These are phyloP conservation scores for Dicaeum eximium DNA, from an alignment of 2,113 vertebrate genomes.

Conservation along the genomic window DNA sequence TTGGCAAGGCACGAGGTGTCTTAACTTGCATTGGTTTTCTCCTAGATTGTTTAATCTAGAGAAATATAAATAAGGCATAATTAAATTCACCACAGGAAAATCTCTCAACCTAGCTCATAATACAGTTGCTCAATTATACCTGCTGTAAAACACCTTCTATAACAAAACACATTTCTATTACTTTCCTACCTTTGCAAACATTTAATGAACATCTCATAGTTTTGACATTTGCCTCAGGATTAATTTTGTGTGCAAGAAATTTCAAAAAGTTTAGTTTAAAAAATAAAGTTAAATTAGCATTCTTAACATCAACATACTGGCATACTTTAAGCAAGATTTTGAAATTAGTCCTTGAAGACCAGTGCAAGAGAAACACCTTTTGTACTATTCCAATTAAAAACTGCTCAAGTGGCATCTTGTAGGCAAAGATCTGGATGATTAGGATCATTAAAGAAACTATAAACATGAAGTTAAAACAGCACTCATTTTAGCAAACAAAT, in stretches of 20 bases:
- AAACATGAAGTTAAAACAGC: background rate
- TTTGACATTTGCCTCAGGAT: background rate
- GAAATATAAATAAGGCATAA: background rate
- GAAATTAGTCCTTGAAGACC: background rate
- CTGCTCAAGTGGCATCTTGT: background rate
- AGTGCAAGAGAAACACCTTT: background rate
- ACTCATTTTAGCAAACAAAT: background rate
- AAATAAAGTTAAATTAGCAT: background rate
- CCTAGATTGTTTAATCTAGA: constrained; percentile 93
- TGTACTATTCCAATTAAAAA: background rate
- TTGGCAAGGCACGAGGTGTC: constrained; percentile 92
- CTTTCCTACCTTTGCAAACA: background rate
- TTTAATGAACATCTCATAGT: background rate
- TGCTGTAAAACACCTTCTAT: background rate
- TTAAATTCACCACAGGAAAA: background rate
- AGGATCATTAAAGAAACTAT: background rate
- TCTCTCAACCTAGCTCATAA: background rate
- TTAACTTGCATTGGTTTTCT: constrained; percentile 96
- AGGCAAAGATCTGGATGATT: background rate
- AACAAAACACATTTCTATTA: background rate
- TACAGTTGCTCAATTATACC: background rate
- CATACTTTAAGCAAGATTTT: background rate
- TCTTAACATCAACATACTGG: background rate
- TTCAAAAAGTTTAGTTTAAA: background rate
- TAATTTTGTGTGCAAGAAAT: background rate